These are phyloP conservation scores for Phenganax marumi DNA, from an alignment of 92 coral and sea anemone genomes.

Conservation along the genomic window DNA sequence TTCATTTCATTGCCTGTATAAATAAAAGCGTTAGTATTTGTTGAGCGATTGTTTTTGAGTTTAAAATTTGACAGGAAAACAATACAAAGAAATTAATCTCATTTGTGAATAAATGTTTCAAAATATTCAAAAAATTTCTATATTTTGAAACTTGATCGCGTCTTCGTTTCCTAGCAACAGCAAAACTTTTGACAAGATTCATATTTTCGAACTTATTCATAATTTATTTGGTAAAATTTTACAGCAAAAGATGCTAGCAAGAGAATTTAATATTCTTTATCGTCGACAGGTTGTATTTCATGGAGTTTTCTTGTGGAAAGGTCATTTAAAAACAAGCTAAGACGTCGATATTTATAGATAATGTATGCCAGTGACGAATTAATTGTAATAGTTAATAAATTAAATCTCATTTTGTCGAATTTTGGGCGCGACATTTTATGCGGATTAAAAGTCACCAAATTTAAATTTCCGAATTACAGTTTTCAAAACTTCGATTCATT, in stretches of 20 bases:
- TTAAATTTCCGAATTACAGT: neutral
- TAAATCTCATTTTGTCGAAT: neutral
- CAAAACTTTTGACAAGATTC: neutral
- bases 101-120: neutral
- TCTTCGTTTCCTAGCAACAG: neutral
- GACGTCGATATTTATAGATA: too few species aligned
- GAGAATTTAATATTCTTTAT: too few species aligned
- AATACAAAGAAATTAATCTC: neutral
- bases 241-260: too few species aligned
- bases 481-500: neutral
- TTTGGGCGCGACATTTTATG: slow-evolving; percentile 14
- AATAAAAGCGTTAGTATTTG: neutral
- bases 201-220: neutral
- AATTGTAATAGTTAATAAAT: too few species aligned
- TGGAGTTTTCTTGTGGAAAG: too few species aligned
- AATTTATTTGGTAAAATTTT: neutral
- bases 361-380: too few species aligned
- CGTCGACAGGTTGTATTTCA: too few species aligned
- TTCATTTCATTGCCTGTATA: neutral
- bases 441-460: neutral
- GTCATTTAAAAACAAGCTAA: too few species aligned
- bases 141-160: neutral
- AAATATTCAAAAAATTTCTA: neutral
- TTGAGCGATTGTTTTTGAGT: slow-evolving; percentile 10
- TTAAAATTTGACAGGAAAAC: slow-evolving; percentile 11